Evolutionary conservation across 2,797 vertebrate genomes (phyloP).

Genomic region (Myotis planiceps): DNA sequence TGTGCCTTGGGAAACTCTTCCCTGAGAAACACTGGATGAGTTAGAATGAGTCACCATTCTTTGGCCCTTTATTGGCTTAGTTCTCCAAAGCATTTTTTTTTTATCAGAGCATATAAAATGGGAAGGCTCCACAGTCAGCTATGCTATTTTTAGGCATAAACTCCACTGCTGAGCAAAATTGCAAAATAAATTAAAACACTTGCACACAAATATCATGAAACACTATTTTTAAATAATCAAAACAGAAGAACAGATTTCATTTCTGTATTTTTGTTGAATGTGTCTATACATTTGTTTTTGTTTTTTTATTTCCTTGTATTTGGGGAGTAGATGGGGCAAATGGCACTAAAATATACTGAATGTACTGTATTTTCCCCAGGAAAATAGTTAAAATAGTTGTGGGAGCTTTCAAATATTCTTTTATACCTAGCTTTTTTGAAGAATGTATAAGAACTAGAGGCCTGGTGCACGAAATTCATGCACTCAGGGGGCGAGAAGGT

Average conservation of each 20-base stretch:
- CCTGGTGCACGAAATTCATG: too few relatives aligned
- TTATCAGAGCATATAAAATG: background rate
- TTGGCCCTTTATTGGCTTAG: background rate
- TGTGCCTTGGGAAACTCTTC: background rate
- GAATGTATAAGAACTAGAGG: background rate
- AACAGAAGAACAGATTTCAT: background rate
- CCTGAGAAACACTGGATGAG: background rate
- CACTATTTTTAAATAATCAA: constrained; percentile 1
- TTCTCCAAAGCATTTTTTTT: background rate
- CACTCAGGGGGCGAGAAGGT: too few relatives aligned
- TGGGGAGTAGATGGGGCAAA: background rate
- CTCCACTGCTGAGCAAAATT: constrained; percentile 24
- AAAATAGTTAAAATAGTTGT: background rate
- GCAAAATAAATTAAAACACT: constrained; percentile 50
- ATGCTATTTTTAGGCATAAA: background rate
- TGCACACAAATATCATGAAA: background rate
- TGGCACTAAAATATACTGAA: background rate
- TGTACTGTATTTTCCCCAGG: background rate
- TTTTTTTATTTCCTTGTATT: background rate
- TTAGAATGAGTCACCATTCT: background rate
- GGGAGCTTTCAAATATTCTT: background rate
- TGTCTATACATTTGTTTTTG: background rate
- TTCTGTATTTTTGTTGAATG: background rate
- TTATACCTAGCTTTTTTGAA: background rate
- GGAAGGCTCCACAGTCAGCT: background rate